These are phyloP conservation scores for Parnassius mnemosyne DNA, from an alignment of 2,888 invertebrate genomes.

Conservation along the genomic window DNA sequence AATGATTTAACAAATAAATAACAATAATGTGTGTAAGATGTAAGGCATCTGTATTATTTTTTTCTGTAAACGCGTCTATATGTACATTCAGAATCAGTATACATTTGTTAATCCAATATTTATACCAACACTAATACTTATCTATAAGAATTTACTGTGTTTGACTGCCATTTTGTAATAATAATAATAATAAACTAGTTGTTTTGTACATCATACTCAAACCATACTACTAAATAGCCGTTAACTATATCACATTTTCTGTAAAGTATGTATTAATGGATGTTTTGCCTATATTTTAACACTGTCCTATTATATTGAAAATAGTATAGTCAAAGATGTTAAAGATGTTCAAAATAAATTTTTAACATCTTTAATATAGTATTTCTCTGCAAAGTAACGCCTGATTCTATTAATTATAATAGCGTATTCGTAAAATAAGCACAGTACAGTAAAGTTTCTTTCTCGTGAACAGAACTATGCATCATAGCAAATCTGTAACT, in stretches of 20 bases:
- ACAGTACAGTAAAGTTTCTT: not conserved
- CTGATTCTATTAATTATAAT: too few relatives aligned
- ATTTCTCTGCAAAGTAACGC: too few relatives aligned
- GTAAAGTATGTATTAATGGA: constrained; percentile 17
- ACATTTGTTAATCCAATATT: constrained; percentile 4
- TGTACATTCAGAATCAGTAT: not conserved
- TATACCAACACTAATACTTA: constrained; percentile 4
- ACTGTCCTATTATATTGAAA: constrained; percentile 19
- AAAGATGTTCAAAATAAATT: too few relatives aligned
- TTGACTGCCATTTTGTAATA: constrained; percentile 39
- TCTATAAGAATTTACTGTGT: constrained; percentile 31
- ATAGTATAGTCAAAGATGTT: constrained; percentile 17
- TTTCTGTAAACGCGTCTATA: too few relatives aligned
- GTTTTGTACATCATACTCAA: constrained; percentile 26
- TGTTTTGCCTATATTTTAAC: constrained; percentile 10
- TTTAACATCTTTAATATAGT: too few relatives aligned
- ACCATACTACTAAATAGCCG: constrained; percentile 8
- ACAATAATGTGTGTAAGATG: too few relatives aligned
- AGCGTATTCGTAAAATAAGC: constrained; percentile 3
- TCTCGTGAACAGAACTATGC: not conserved
- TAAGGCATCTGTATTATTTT: too few relatives aligned
- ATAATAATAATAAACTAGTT: constrained; percentile 25
- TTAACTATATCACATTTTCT: constrained; percentile 18
- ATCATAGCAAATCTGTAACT: not conserved
- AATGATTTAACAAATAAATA: too few relatives aligned